Percentiles rank a stretch among this genome's conserved stretches.
Evolutionary conservation across 1,140 invertebrate genomes (phyloP).

Genomic region (Dreissena rostriformis): DNA sequence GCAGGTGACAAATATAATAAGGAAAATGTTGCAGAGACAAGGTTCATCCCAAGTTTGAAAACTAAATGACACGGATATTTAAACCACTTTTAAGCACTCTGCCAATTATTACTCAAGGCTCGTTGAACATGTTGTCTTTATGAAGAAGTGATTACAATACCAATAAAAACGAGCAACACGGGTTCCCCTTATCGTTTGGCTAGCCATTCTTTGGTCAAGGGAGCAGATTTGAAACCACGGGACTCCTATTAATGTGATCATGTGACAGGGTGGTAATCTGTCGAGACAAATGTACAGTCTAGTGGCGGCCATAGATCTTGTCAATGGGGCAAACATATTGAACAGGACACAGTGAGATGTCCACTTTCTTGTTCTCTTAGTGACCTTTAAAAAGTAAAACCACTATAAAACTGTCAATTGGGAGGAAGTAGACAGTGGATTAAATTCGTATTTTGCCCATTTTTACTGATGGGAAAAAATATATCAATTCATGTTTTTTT

Average conservation of each 20-base stretch:
- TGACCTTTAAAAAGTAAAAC: slow-evolving; percentile 18
- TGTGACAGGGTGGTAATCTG: slow-evolving; percentile 32
- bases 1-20: background rate
- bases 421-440: too few species aligned
- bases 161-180: slow-evolving; percentile 28
- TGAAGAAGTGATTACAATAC: background rate
- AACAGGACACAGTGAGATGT: background rate
- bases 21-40: background rate
- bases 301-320: slow-evolving; percentile 33
- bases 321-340: slow-evolving; percentile 19
- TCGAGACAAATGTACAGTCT: slow-evolving; percentile 25
- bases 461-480: too few species aligned
- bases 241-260: slow-evolving; percentile 29
- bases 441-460: too few species aligned
- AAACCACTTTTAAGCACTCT: background rate
- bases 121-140: background rate
- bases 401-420: slow-evolving; percentile 27
- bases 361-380: background rate
- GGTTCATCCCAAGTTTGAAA: background rate
- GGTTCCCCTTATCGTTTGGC: slow-evolving; percentile 29
- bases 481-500: too few species aligned
- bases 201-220: slow-evolving; percentile 38
- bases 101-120: slow-evolving; percentile 29
- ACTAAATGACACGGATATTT: background rate
- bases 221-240: slow-evolving; percentile 38